Evolutionary conservation across 1,140 invertebrate genomes (phyloP).

Genomic region (Mylabris phalerata): DNA sequence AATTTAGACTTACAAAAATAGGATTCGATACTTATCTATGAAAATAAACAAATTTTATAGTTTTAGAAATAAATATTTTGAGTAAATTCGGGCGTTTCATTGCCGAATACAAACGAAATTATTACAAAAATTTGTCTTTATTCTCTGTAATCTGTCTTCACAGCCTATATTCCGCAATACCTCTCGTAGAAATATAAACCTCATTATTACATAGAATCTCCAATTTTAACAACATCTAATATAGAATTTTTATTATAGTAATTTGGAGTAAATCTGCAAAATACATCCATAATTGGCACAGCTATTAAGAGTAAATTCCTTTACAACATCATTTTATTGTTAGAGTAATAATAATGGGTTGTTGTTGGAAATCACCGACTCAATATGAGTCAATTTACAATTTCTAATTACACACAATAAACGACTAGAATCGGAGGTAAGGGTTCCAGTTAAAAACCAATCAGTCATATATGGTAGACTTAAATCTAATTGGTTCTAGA

Average conservation of each 20-base stretch:
- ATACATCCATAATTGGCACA: background rate
- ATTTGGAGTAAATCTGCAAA: background rate
- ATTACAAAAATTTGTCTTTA: background rate
- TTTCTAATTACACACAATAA: no score
- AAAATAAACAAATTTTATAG: background rate
- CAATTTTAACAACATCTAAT: background rate
- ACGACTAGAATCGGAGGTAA: background rate
- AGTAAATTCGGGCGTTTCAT: background rate
- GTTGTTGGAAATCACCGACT: background rate
- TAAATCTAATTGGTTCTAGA: background rate
- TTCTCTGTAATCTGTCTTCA: constrained; percentile 2
- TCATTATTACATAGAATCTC: background rate
- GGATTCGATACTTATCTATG: no score
- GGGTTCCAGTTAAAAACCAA: background rate
- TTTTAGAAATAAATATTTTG: background rate
- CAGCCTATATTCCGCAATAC: background rate
- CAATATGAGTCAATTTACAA: background rate
- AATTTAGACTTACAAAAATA: background rate
- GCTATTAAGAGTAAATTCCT: background rate
- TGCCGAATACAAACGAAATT: background rate
- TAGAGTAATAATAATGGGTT: background rate
- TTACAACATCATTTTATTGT: background rate
- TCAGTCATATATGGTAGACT: background rate
- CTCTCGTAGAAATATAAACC: background rate
- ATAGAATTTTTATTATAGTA: background rate